Evolutionary conservation across 1,140 invertebrate species (phyloP), one percentile per base, ranked within the genome.

Genomic region (Aphis craccivora): DNA sequence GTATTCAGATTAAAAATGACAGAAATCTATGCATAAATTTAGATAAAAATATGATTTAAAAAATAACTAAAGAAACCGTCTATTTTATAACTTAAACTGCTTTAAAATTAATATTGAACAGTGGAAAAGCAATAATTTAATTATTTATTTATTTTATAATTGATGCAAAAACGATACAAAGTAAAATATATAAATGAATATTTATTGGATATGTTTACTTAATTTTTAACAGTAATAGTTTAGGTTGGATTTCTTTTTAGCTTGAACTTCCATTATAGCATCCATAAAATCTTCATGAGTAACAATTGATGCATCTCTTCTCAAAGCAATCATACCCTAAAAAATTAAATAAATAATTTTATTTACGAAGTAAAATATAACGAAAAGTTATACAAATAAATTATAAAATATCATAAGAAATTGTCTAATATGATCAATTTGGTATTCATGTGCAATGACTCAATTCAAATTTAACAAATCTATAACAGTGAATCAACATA

Each of bases 251-350:
- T 99, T 99, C 97, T 99, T 99, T 97, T 99, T 99, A 18, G 99
- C 99, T 96, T 99, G 99, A 5, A 99, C 99, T 96, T 99, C 99
- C 95, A 99, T 97, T 94, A 99, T 99, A 94, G 99, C 99, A 96
- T 99, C 99, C 99, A 99, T 99, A 95, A 99, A 99, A 95, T 99
- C 99, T 96, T 99, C 99, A 95, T 99, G 99, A 40, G 97, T 99
- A 48, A 99, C 98, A 92, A 98, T 97, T 37, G 97, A 97, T 40
- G 99, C 99, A 94, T 98, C 99, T 90, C 99, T 96, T 92, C 99
- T 96, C 67, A 99, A 96, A 6, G 99, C 99, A 94, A 40, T 40
- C 37, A 40, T 40, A 40, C 37, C 37, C 37, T 40, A 40, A 40
- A 40, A 40, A 40, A 40, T 94, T 94, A 94, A 94, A 60, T 60